Evolutionary conservation across 2,113 vertebrate species (phyloP).

Genomic region (Petrocephalus microphthalmus): DNA sequence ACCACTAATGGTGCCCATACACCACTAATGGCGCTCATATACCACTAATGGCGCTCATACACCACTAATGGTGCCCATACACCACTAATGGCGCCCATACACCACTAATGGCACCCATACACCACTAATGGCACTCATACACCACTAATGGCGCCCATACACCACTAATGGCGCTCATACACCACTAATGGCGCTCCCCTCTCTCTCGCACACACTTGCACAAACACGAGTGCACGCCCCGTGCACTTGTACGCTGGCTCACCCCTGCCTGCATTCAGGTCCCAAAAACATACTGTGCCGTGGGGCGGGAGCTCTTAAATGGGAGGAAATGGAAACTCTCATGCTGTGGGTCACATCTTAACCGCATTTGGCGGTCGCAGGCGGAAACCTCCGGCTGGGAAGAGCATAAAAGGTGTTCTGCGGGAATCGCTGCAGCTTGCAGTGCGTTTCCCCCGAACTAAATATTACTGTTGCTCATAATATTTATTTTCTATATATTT

Average conservation of each 20-base stretch:
- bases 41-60: no score
- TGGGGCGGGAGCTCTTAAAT: background rate
- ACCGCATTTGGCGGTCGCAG: background rate
- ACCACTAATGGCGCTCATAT: background rate
- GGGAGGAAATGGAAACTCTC: background rate
- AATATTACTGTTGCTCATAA: slow-evolving; percentile 4
- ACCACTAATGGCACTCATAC: background rate
- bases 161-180: no score
- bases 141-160: background rate
- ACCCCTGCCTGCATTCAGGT: background rate
- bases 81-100: background rate
- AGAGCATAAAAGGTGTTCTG: background rate
- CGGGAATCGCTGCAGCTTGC: background rate
- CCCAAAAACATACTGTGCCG: background rate
- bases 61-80: no score
- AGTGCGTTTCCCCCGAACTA: background rate
- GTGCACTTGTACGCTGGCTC: background rate
- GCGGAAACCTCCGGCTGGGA: background rate
- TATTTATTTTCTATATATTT: background rate
- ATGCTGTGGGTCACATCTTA: background rate
- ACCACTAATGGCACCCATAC: no score
- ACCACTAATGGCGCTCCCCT: background rate
- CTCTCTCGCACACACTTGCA: background rate
- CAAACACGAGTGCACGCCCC: background rate
- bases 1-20: no score